Base-by-base conservation (phyloP, 2,888 invertebrate species). In the Hirtodrosophila confusa region DNA sequence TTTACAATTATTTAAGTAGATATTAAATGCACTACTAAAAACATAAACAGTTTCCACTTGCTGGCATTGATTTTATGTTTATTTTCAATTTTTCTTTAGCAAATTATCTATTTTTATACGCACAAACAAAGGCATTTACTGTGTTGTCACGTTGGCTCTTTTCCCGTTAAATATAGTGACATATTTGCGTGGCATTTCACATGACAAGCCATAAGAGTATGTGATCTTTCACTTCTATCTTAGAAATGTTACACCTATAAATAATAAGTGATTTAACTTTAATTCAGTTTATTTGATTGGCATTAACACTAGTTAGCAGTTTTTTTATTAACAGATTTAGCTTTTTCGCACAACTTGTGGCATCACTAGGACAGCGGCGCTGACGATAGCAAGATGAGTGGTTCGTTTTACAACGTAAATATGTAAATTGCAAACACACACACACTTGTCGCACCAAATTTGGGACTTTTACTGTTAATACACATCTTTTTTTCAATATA, bases 301-400 rank as follows among this genome's bases (percentile, higher is more conserved):
- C 31, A 58, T 36, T 1, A 27, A 27, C 10, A 36, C 11, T 29
- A 23, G 24, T 31, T n/a, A 29, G 33, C 27, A 10, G 4, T 55
- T 40, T 11, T 24, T 31, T 45, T 55, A 17, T 36, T 8, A 49
- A 29, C 10, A 40, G 5, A 43, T 44, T 10, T 55, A 57, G 56
- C 45, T 45, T 43, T 55, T 61, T 11, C 35, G 24, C 55, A 45
- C 39, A 44, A 48, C 41, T 43, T 50, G 57, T 68, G 41, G 12
- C 84, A 79, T 62, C 79, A 64, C 86, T 79, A 55, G 35, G 17
- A 63, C 33, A 50, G 39, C 39, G 53, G 50, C 69, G 78, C 78
- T 84, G 85, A 80, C 82, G 80, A 76, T 51, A 54, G 63, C 78
- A 80, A 77, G 49, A 43, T 29, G 0, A 35, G 29, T 33, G 6